phyloP scores from a whole-genome alignment of 2,113 vertebrate species.

The Otocyon megalotis region DNA sequence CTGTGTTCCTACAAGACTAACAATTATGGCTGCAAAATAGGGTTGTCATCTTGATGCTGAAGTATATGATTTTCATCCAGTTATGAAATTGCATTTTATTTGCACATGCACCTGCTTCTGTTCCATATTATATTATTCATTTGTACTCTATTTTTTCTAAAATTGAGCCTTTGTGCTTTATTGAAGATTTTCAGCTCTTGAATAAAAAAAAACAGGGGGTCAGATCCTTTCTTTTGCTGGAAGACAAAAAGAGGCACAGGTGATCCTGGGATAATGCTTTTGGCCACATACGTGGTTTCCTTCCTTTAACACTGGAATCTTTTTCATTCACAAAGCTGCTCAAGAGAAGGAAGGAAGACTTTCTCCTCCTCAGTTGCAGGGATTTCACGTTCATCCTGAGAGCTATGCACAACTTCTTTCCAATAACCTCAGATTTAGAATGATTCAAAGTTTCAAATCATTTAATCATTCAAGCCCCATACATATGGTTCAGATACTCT shows the following conservation, averaged over 20 bases:
- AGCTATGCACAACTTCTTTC: neutral
- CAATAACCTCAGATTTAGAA: constrained; percentile 20
- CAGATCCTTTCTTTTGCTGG: neutral
- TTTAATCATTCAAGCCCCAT: neutral
- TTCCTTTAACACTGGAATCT: neutral
- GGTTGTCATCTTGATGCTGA: constrained; percentile 55
- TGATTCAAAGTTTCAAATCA: neutral
- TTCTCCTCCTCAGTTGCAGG: neutral
- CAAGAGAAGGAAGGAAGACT: neutral
- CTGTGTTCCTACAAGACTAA: constrained; percentile 15
- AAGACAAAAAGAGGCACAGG: constrained; percentile 13
- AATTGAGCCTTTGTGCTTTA: constrained; percentile 56
- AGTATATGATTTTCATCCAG: constrained; percentile 62
- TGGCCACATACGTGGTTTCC: neutral
- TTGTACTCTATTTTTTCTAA: neutral
- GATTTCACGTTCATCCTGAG: neutral
- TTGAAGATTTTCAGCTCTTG: constrained; percentile 27
- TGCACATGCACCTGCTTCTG: constrained; percentile 23
- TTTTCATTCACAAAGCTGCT: neutral
- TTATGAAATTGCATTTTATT: constrained; percentile 66
- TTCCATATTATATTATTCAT: constrained; percentile 56
- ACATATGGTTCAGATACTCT: neutral
- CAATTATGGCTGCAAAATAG: constrained; percentile 46
- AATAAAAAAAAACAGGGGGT: neutral
- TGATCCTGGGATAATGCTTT: neutral